Percentiles rank a stretch among this genome's conserved stretches.
Conservation (phyloP, 1,140 invertebrate genomes). For the Bombus sylvicola region DNA sequence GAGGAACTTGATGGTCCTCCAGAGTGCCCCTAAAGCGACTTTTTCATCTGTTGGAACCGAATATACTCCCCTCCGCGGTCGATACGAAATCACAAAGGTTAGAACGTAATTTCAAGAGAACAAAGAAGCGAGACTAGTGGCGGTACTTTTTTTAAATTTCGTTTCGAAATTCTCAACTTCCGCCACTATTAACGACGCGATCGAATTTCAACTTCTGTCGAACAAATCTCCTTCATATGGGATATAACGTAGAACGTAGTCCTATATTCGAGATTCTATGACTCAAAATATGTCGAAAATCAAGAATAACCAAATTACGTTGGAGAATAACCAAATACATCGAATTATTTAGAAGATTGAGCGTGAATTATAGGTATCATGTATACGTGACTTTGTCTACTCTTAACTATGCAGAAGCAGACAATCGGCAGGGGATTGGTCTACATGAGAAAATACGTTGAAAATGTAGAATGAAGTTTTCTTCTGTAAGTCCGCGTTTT, state of each 20-base stretch:
- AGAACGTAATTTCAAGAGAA: slow-evolving; percentile 1
- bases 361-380: too few species aligned
- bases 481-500: too few species aligned
- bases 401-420: too few species aligned
- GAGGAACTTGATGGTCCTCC: slow-evolving; percentile 33
- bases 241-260: too few species aligned
- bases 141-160: slow-evolving; percentile 6
- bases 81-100: slow-evolving; percentile 54
- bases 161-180: neutral
- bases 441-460: too few species aligned
- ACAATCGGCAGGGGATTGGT: too few species aligned
- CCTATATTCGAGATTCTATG: neutral
- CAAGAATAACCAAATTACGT: neutral
- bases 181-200: neutral
- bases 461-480: too few species aligned
- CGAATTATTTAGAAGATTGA: too few species aligned
- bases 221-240: neutral
- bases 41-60: slow-evolving; percentile 45
- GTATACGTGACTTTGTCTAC: too few species aligned
- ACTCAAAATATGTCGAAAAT: neutral
- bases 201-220: neutral
- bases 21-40: slow-evolving; percentile 14
- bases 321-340: too few species aligned
- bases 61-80: slow-evolving; percentile 29
- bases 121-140: neutral